phyloP scores from a whole-genome alignment of 2,888 invertebrate species.

The Hypselothyrea guttata region DNA sequence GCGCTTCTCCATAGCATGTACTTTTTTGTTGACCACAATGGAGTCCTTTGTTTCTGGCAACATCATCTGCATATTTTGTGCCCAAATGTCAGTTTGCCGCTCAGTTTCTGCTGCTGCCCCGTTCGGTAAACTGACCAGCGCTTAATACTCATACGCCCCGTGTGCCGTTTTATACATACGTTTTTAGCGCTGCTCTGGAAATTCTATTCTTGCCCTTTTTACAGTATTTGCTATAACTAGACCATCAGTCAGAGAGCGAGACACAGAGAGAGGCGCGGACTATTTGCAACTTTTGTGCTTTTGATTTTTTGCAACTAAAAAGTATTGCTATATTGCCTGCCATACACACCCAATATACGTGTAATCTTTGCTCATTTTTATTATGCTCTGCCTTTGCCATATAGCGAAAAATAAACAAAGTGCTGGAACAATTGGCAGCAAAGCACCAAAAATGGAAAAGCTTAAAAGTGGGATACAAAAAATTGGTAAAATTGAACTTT shows the following conservation, averaged over 20 bases:
- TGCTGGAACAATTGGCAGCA: slow-evolving; percentile 37
- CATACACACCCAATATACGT: neutral
- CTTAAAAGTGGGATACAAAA: no score
- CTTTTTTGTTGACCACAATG: neutral
- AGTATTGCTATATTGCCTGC: slow-evolving; percentile 17
- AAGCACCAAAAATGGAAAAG: neutral
- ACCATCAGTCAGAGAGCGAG: neutral
- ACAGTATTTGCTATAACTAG: neutral
- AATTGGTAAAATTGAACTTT: neutral
- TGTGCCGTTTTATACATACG: slow-evolving; percentile 27
- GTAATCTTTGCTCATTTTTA: slow-evolving; percentile 41
- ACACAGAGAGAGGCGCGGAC: neutral
- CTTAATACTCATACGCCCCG: slow-evolving; percentile 17
- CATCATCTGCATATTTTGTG: slow-evolving; percentile 16
- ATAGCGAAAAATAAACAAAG: slow-evolving; percentile 39
- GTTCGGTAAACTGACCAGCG: slow-evolving; percentile 2
- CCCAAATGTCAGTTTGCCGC: slow-evolving; percentile 2
- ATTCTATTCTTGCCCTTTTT: slow-evolving; percentile 1
- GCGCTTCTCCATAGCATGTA: no score
- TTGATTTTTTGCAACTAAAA: slow-evolving; percentile 27
- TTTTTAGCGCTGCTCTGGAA: slow-evolving; percentile 36
- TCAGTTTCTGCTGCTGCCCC: neutral
- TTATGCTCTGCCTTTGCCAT: slow-evolving; percentile 46
- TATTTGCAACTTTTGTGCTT: slow-evolving; percentile 16
- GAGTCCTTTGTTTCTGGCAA: neutral